These are phyloP conservation scores for Nemotelus pantherinus DNA, from an alignment of 2,888 invertebrate genomes.

Conservation along the genomic window DNA sequence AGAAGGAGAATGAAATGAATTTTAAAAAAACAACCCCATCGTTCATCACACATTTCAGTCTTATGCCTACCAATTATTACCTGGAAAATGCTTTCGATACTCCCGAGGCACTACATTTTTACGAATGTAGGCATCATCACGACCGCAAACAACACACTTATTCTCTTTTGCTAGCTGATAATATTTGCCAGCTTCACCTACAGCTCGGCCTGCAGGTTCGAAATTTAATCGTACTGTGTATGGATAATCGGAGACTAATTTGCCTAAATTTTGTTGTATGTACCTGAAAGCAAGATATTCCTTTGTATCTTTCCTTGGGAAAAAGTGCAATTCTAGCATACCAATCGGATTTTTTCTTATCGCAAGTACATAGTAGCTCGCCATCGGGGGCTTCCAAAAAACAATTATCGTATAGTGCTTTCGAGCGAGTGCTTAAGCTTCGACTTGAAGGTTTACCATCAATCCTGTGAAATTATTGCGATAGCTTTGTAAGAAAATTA, in stretches of 20 bases:
- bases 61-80: conserved; percentile 58
- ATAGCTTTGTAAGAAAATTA: not conserved
- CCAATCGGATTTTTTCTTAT: conserved; percentile 80
- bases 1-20: no score
- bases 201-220: conserved; percentile 79
- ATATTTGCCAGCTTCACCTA: conserved; percentile 76
- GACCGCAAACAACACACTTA: conserved; percentile 83
- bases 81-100: conserved; percentile 80
- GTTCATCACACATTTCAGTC: no score
- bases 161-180: conserved; percentile 78
- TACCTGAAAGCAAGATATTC: conserved; percentile 56
- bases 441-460: conserved; percentile 39
- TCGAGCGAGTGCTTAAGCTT: conserved; percentile 65
- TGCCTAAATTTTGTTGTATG: conserved; percentile 66
- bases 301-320: no score
- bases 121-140: conserved; percentile 72
- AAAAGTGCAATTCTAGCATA: conserved; percentile 58
- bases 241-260: conserved; percentile 64
- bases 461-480: not conserved
- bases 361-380: conserved; percentile 78
- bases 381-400: conserved; percentile 81
- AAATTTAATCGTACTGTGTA: conserved; percentile 77
- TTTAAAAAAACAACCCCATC: no score
- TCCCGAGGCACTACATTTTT: conserved; percentile 87
- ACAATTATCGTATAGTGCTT: conserved; percentile 82